A percentile compares a stretch with the other conserved stretches of the same genome.
phyloP scores from a whole-genome alignment of 1,140 invertebrate species.

The Coenobita brevimanus region DNA sequence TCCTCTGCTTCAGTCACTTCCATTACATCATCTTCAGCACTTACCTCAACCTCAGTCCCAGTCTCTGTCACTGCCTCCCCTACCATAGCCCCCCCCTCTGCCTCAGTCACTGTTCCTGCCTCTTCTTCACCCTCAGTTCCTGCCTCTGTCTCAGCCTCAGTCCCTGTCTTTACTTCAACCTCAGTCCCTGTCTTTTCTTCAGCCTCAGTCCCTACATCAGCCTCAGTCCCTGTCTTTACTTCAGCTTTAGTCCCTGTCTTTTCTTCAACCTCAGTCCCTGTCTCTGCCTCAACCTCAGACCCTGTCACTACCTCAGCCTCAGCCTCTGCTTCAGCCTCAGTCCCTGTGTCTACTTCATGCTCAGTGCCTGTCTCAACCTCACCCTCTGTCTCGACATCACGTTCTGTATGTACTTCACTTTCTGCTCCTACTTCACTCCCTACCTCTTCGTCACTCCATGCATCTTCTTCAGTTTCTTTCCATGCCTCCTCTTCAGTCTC shows the following conservation, averaged over 20 bases:
- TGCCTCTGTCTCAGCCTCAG: background rate
- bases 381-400: background rate
- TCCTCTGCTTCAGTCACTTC: background rate
- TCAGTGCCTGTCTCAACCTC: background rate
- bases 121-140: background rate
- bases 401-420: background rate
- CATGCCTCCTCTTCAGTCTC: too few species aligned
- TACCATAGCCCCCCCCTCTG: background rate
- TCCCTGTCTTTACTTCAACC: background rate
- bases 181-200: background rate
- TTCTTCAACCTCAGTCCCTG: background rate
- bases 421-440: background rate
- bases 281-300: background rate
- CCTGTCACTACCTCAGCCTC: background rate
- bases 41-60: background rate
- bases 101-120: background rate
- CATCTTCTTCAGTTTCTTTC: too few species aligned
- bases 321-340: background rate
- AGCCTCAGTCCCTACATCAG: background rate
- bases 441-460: too few species aligned
- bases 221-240: background rate
- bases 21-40: background rate
- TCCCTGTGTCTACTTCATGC: background rate
- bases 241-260: background rate
- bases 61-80: background rate